Evolutionary conservation across 2,113 vertebrate genomes (phyloP).

Genomic region (Etheostoma cragini): DNA sequence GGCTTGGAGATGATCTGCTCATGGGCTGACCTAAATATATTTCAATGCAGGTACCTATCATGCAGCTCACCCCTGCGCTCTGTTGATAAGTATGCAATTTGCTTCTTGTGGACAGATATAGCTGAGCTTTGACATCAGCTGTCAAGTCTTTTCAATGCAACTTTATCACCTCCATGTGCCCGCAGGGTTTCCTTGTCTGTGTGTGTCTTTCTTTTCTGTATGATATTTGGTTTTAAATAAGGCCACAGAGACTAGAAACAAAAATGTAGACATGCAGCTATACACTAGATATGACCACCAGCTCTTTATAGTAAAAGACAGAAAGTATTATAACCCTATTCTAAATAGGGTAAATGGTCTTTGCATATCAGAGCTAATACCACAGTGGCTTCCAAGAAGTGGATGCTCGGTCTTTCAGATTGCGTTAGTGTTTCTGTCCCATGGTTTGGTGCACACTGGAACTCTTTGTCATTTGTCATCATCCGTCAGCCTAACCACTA

Average conservation of each 20-base stretch:
- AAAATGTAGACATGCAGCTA: slow-evolving; percentile 10
- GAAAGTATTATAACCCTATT: slow-evolving; percentile 37
- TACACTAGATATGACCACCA: not conserved
- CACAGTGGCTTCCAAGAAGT: slow-evolving; percentile 47
- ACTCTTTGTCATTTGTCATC: slow-evolving; percentile 39
- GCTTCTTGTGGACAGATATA: slow-evolving; percentile 69
- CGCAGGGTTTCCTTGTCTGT: slow-evolving; percentile 44
- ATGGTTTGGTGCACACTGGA: slow-evolving; percentile 48
- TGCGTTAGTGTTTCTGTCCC: slow-evolving; percentile 38
- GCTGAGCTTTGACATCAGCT: slow-evolving; percentile 70
- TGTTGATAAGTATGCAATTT: slow-evolving; percentile 75
- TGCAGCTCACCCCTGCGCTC: slow-evolving; percentile 59
- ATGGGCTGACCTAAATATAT: slow-evolving; percentile 81
- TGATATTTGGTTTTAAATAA: slow-evolving; percentile 44
- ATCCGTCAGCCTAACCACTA: slow-evolving; percentile 11
- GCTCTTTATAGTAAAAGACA: slow-evolving; percentile 37
- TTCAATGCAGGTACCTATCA: slow-evolving; percentile 69
- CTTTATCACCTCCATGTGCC: slow-evolving; percentile 68
- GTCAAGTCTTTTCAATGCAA: slow-evolving; percentile 70
- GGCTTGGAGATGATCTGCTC: slow-evolving; percentile 65
- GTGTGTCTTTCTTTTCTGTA: slow-evolving; percentile 38
- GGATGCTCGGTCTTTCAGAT: slow-evolving; percentile 55
- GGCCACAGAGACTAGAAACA: slow-evolving; percentile 17
- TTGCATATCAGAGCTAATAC: slow-evolving; percentile 38
- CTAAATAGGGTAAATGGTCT: slow-evolving; percentile 30